Evolutionary conservation across 1,140 invertebrate species (phyloP).

Genomic region (Melipona quadrifasciata): DNA sequence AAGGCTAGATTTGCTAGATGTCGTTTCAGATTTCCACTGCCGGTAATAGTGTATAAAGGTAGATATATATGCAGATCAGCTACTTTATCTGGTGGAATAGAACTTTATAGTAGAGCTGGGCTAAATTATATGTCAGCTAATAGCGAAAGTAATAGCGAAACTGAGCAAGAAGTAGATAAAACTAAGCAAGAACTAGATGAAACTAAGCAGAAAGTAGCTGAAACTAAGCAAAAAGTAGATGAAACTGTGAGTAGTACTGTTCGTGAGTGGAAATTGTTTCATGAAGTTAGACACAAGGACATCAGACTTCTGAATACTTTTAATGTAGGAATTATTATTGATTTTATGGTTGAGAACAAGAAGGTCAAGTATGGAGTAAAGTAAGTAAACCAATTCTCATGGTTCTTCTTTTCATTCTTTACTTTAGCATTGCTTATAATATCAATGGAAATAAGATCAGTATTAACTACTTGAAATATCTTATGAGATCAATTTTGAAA

Average conservation of each 20-base stretch:
- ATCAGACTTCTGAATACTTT: slow-evolving; percentile 88
- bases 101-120: slow-evolving; percentile 87
- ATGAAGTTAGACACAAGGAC: slow-evolving; percentile 87
- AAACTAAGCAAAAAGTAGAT: slow-evolving; percentile 41
- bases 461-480: neutral
- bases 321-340: slow-evolving; percentile 89
- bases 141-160: slow-evolving; percentile 59
- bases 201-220: too few species aligned
- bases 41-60: slow-evolving; percentile 90
- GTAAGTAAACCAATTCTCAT: slow-evolving; percentile 82
- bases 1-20: slow-evolving; percentile 86
- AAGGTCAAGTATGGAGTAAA: slow-evolving; percentile 93
- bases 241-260: too few species aligned
- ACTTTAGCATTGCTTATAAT: neutral
- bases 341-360: slow-evolving; percentile 95
- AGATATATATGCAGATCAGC: slow-evolving; percentile 88
- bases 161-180: too few species aligned
- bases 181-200: slow-evolving; percentile 35
- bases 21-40: slow-evolving; percentile 89
- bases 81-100: slow-evolving; percentile 87
- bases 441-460: neutral
- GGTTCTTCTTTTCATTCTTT: neutral
- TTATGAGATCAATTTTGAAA: neutral
- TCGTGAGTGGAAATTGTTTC: slow-evolving; percentile 85
- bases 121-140: slow-evolving; percentile 83